Base-by-base conservation (phyloP, 2,113 vertebrate species). In the Cichladusa arquata region DNA sequence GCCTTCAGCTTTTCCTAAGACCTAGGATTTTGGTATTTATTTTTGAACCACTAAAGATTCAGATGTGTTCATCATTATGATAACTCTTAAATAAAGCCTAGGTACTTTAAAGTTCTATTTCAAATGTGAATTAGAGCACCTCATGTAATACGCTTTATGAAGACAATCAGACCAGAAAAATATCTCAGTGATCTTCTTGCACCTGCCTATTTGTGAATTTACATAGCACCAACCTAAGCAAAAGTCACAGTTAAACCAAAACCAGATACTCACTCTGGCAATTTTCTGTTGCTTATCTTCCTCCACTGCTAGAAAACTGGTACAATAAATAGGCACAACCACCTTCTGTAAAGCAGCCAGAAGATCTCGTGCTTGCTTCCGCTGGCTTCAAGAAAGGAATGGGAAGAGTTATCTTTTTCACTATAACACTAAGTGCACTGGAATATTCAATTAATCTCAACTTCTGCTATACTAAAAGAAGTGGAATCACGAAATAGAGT, bases 261-360 rank as follows among this genome's bases (percentile, higher is more conserved):
- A 6, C 19, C 31, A 64, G 28, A 24, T 54, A 86, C 94, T 78
- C 94, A 99, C 99, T 97, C 99, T 97, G 47, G 99, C 99, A 25
- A 99, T 99, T 94, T 99, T 99, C 97, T 99, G 99, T 88, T 99
- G 99, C 78, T 99, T 99, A 91, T 99, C 99, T 69, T 99, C 99
- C 92, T 99, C 99, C 87, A 99, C 99, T 1, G 99, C 99, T 78
- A 99, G 96, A 88, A 99, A 99, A 95, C 99, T 99, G 93, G 99
- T 99, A 95, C 99, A 99, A 95, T 99, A 99, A 87, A 99, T 99
- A 69, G 99, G 99, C 73, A 99, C 99, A 60, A 99, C 99, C 29
- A 99, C 99, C 94, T 99, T 99, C 96, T 99, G 99, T n/a, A 99
- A 93, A 5, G 99, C 99, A 14, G 99, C 98, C 95, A 99, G 97